Evolutionary conservation across 2,888 invertebrate species (phyloP).

Genomic region (Scaptodrosophila latifasciaeformis): DNA sequence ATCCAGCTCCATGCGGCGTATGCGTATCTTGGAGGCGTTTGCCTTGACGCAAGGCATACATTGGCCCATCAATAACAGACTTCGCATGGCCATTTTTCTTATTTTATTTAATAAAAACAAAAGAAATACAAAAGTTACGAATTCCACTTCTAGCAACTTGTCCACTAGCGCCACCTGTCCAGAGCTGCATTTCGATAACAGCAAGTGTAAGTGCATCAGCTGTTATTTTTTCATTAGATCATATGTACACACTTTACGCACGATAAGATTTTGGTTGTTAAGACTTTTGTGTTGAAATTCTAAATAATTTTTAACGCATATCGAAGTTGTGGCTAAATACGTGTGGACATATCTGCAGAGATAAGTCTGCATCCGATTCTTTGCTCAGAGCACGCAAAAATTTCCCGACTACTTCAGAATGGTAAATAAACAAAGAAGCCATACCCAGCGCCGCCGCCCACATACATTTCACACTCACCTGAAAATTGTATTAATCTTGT

Average conservation of each 20-base stretch:
- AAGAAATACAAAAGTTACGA: too few species aligned
- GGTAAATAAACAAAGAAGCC: conserved; percentile 61
- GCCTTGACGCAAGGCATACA: conserved; percentile 87
- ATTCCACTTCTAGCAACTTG: not conserved
- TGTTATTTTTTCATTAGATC: not conserved
- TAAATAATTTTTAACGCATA: too few species aligned
- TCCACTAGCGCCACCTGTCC: not conserved
- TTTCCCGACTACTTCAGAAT: conserved; percentile 42
- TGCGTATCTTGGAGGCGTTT: conserved; percentile 86
- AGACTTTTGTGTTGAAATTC: too few species aligned
- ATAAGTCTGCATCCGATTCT: too few species aligned
- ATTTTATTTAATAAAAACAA: conserved; percentile 21
- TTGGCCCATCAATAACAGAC: conserved; percentile 81
- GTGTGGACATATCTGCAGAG: too few species aligned
- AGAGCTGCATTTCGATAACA: conserved; percentile 3
- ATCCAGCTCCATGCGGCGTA: conserved; percentile 85
- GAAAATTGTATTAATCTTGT: conserved; percentile 4
- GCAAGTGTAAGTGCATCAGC: too few species aligned
- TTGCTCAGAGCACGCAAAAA: conserved; percentile 8
- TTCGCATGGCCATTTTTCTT: conserved; percentile 75
- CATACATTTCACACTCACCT: not conserved
- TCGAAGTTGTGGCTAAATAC: too few species aligned
- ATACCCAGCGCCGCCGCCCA: conserved; percentile 15
- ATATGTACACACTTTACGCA: conserved; percentile 43
- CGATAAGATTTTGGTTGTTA: conserved; percentile 56